Base-by-base conservation (phyloP, 2,888 invertebrate genomes). In the Poecilus cupreus region DNA sequence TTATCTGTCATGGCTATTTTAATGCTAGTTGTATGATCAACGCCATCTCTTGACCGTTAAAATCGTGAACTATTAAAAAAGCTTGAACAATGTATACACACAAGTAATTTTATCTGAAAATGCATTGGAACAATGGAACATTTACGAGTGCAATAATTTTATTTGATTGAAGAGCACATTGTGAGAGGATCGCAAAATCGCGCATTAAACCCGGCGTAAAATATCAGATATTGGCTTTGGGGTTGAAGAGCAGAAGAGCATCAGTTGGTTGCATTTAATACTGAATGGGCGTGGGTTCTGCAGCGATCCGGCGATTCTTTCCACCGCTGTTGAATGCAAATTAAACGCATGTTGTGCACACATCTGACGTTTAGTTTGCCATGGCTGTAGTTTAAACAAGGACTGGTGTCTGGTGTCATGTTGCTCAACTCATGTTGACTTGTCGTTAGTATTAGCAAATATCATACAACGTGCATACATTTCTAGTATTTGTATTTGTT, bases 341-440 rank as follows among this genome's bases (percentile, higher is more conserved):
- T 68, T 43, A 24, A 32, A 60, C 26, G 60, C 26, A 54, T 11
- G 54, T 22, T 54, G 60, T 24, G 18, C 54, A 60, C 60, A 26
- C 60, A 60, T 60, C 60, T 60, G 60, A 68, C 20, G 64, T 68
- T 68, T 32, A 16, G 64, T 68, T 68, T 68, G 64, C 64, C 37
- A 8, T 68, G 16, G 18, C 8, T 51, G 8, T 2, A 51, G 6
- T 51, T 16, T 51, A 1, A 51, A 51, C 43, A 43, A 1, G 0
- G 43, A 43, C 11, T 43, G 10, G 39, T n/a, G n/a, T 10, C 5
- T 32, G 43, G 43, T 43, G 43, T 43, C 43, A 43, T 26, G 26
- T 24, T n/a, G 11, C n/a, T 13, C 24, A 26, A 60, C 60, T 60
- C 60, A 60, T 60, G 60, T 60, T 60, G 60, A 60, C 26, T 60